Base-by-base conservation (phyloP, 2,888 invertebrate genomes). In the Pteria penguin region DNA sequence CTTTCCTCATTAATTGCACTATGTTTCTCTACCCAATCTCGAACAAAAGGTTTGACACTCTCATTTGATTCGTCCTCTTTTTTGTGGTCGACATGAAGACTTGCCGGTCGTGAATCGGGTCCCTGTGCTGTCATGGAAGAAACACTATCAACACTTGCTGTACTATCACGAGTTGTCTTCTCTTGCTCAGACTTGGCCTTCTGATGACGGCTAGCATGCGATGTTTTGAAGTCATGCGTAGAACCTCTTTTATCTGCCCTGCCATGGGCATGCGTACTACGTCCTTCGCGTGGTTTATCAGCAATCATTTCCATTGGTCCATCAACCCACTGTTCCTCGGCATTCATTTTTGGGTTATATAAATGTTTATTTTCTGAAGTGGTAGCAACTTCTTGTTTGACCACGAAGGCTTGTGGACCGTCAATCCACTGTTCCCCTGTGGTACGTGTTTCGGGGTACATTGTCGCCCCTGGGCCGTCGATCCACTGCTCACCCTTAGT, bases 381-480 rank as follows among this genome's bases (percentile, higher is more conserved):
- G 11, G 54, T 55, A 24, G n/a, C 58, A 26, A 57, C 60, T 69
- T 82, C 84, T 45, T 74, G 80, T 78, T 79, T 83, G 2, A 78
- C 76, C 62, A 83, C 60, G 61, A 85, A 84, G 52, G 87, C 86
- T 26, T 87, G 82, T n/a, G 98, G 98, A 0, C 98, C 98, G 91
- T 98, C 98, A 71, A 98, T 96, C 98, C 98, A 98, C 2, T 97
- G 97, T 93, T 98, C 98, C 24, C 77, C 76, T 11, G 76, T 79
- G 58, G 72, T 74, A 63, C 81, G 81, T 33, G 82, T 77, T 45
- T 89, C 89, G 4, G 87, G 84, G 75, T 85, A 86, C 36, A 87
- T 83, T 55, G 85, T 84, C 14, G 97, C 96, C 89, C 97, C 94
- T 0, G 98, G 98, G 0, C 98, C 98, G 92, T 98, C 98, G 79